A percentile compares a stretch with the other conserved stretches of the same genome.
Conservation (phyloP, 2,888 invertebrate genomes). For the Dynastes hyllus region DNA sequence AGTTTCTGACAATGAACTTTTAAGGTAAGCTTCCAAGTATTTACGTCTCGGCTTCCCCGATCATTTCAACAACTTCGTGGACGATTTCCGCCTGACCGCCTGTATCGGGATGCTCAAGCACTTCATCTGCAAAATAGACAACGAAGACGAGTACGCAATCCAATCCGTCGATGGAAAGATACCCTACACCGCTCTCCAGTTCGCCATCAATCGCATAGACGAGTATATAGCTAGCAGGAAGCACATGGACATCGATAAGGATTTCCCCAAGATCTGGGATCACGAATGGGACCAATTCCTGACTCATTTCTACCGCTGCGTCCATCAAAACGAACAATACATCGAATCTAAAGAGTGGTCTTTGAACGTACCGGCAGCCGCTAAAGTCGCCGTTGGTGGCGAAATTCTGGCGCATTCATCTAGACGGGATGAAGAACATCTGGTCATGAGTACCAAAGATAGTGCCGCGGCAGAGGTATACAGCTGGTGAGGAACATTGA, state of each 20-base stretch:
- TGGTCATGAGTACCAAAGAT: too few species aligned
- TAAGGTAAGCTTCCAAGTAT: conserved; percentile 85
- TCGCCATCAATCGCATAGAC: conserved; percentile 85
- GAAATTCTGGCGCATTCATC: conserved; percentile 85
- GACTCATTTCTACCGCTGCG: conserved; percentile 78
- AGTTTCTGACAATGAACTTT: neutral
- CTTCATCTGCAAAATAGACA: conserved; percentile 74
- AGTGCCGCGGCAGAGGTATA: conserved; percentile 93
- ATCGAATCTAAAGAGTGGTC: conserved; percentile 58
- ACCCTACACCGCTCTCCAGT: conserved; percentile 84
- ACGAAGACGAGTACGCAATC: conserved; percentile 74
- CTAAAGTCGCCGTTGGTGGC: conserved; percentile 78
- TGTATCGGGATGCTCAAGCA: conserved; percentile 89
- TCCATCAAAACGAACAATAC: conserved; percentile 75
- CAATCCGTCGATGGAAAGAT: conserved; percentile 78
- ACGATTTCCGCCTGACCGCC: conserved; percentile 92
- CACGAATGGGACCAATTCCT: conserved; percentile 94
- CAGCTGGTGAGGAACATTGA: conserved; percentile 89
- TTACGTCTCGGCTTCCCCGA: conserved; percentile 84
- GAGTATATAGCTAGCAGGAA: conserved; percentile 84
- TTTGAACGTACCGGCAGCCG: conserved; percentile 67
- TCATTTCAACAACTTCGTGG: conserved; percentile 87
- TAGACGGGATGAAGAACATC: conserved; percentile 90
- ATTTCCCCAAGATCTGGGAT: conserved; percentile 79
- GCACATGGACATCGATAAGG: conserved; percentile 84